These are phyloP conservation scores for Artemisiospiza belli DNA, from an alignment of 2,113 vertebrate species.

Conservation along the genomic window DNA sequence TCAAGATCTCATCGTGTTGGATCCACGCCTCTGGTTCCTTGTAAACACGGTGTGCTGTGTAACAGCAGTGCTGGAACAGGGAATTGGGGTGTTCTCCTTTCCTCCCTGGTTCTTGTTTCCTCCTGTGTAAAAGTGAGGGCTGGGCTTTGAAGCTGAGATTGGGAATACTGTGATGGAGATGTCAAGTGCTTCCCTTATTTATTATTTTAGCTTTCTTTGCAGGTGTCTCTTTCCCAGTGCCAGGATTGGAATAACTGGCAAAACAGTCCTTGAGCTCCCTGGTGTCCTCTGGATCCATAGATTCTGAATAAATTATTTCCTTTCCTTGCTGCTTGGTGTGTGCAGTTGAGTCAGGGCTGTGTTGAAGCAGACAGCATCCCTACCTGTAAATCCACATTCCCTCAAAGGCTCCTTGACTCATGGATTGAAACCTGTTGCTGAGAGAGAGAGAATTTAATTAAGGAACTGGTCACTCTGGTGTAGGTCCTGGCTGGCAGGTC, in stretches of 20 bases:
- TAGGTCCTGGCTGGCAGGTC: not conserved
- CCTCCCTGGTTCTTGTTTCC: not conserved
- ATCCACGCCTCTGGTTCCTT: slow-evolving; percentile 6
- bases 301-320: not conserved
- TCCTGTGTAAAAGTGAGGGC: not conserved
- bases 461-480: slow-evolving; percentile 48
- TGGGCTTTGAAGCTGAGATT: not conserved
- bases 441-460: slow-evolving; percentile 39
- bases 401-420: slow-evolving; percentile 48
- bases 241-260: not conserved
- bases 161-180: not conserved
- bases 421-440: not conserved
- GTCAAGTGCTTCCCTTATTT: not conserved
- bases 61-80: not conserved
- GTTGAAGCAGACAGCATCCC: not conserved
- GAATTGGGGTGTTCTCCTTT: not conserved
- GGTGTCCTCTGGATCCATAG: not conserved
- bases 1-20: not conserved
- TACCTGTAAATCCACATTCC: slow-evolving; percentile 57
- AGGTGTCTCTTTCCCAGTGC: not conserved
- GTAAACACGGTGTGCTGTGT: not conserved
- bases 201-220: not conserved
- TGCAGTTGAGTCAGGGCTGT: not conserved
- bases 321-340: not conserved
- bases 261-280: not conserved